Conservation (phyloP, 2,888 invertebrate species). For the Nyleta sp. region DNA sequence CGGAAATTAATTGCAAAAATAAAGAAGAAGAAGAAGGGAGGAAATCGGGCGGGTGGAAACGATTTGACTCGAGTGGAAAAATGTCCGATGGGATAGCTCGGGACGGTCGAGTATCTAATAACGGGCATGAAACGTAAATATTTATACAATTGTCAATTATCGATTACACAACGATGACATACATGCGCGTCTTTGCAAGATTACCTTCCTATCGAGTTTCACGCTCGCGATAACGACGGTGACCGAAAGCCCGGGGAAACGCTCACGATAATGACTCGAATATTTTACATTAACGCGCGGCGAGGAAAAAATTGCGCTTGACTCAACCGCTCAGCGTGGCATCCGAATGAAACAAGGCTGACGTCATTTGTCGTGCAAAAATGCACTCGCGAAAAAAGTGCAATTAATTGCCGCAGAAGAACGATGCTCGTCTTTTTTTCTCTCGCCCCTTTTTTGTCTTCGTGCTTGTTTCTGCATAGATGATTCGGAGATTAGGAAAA, state of each 20-base stretch:
- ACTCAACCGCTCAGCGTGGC: conserved; percentile 10
- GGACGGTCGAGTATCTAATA: neutral
- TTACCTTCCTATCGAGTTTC: conserved; percentile 28
- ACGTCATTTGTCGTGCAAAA: conserved; percentile 17
- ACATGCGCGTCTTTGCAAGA: conserved; percentile 24
- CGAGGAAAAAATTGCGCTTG: neutral
- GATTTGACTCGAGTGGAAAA: no score
- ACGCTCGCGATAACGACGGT: conserved; percentile 35
- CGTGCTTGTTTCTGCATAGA: no score
- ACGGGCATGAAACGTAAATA: conserved; percentile 37
- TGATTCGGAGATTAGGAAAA: conserved; percentile 18
- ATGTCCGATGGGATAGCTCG: neutral
- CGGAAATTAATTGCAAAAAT: neutral
- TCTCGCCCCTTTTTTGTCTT: no score
- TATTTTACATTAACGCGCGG: conserved; percentile 10
- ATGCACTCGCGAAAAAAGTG: neutral
- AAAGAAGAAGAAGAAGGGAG: neutral
- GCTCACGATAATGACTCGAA: conserved; percentile 7
- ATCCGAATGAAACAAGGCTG: conserved; percentile 17
- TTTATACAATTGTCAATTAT: conserved; percentile 56
- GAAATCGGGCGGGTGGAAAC: neutral
- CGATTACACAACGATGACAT: conserved; percentile 50
- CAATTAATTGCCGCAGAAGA: neutral
- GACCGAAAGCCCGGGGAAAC: conserved; percentile 26
- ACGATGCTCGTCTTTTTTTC: neutral